Evolutionary conservation across 2,888 invertebrate genomes (phyloP).

Genomic region (Brachypalpus laphriformis): DNA sequence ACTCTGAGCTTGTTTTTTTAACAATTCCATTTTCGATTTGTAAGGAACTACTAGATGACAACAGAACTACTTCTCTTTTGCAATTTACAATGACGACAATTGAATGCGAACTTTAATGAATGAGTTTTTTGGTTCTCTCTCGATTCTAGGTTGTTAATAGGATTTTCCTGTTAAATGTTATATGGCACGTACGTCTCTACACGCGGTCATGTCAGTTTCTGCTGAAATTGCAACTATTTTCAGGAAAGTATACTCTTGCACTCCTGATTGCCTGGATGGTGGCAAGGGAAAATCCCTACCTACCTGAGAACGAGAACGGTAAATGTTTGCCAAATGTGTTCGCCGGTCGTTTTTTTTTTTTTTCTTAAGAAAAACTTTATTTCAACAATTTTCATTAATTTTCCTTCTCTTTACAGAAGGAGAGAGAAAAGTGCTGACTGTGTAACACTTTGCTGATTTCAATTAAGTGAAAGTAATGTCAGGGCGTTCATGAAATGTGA

Average conservation of each 20-base stretch:
- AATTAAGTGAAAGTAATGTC: constrained; percentile 43
- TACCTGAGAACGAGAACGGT: not conserved
- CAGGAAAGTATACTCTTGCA: constrained; percentile 5
- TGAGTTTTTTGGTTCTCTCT: not conserved
- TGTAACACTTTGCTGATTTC: constrained; percentile 64
- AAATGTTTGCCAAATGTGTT: constrained; percentile 29
- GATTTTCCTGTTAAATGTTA: constrained; percentile 22
- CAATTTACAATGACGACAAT: constrained; percentile 5
- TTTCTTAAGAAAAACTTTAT: constrained; percentile 35
- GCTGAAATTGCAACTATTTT: constrained; percentile 49
- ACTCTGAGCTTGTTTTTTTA: not conserved
- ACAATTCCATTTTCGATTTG: not conserved
- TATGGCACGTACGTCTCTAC: constrained; percentile 2
- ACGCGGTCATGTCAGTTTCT: constrained; percentile 17
- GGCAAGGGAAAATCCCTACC: not conserved
- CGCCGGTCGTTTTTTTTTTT: not conserved
- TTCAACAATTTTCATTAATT: constrained; percentile 68
- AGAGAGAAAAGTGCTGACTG: constrained; percentile 20
- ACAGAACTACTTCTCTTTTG: not conserved
- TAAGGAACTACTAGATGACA: not conserved
- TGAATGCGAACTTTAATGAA: constrained; percentile 46
- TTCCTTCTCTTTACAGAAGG: not conserved
- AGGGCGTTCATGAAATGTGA: constrained; percentile 56
- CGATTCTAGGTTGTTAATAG: constrained; percentile 3
- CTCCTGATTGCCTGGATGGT: constrained; percentile 20